Conservation (phyloP, 2,113 vertebrate genomes). For the Menura novaehollandiae region DNA sequence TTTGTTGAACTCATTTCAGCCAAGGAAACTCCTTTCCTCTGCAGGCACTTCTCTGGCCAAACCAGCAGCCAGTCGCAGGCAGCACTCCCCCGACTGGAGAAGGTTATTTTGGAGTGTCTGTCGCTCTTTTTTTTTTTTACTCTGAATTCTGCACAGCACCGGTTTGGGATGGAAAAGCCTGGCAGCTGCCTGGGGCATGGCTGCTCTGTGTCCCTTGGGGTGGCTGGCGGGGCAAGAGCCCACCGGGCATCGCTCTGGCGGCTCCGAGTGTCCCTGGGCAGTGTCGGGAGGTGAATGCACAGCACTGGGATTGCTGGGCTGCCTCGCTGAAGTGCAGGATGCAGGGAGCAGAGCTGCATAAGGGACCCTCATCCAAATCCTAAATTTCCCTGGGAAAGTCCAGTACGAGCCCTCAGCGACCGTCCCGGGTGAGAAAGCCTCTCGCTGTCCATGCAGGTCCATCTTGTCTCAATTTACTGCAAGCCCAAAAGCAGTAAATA, state of each 20-base stretch:
- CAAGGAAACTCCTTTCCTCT: constrained; percentile 53
- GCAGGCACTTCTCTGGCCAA: not conserved
- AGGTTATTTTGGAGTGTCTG: constrained; percentile 47
- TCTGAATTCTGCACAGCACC: not conserved
- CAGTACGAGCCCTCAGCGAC: not conserved
- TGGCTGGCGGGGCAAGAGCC: not conserved
- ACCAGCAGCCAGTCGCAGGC: constrained; percentile 2
- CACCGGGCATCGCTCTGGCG: not conserved
- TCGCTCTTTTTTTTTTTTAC: not conserved
- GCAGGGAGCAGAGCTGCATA: not conserved
- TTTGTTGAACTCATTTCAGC: not conserved
- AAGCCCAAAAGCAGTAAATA: constrained; percentile 56
- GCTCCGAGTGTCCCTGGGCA: not conserved
- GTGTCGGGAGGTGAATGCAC: not conserved
- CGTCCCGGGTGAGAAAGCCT: not conserved
- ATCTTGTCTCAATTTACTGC: constrained; percentile 49
- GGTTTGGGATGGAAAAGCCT: constrained; percentile 27
- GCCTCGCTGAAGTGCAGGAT: not conserved
- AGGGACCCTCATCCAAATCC: not conserved
- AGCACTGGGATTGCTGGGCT: rapidly evolving
- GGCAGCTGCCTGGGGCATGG: not conserved
- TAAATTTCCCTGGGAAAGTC: constrained; percentile 8
- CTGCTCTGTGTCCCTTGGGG: not conserved
- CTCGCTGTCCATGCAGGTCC: constrained; percentile 26
- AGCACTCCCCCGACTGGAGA: not conserved